Base-by-base conservation (phyloP, 2,797 vertebrate genomes). In the Scleropages formosus region DNA sequence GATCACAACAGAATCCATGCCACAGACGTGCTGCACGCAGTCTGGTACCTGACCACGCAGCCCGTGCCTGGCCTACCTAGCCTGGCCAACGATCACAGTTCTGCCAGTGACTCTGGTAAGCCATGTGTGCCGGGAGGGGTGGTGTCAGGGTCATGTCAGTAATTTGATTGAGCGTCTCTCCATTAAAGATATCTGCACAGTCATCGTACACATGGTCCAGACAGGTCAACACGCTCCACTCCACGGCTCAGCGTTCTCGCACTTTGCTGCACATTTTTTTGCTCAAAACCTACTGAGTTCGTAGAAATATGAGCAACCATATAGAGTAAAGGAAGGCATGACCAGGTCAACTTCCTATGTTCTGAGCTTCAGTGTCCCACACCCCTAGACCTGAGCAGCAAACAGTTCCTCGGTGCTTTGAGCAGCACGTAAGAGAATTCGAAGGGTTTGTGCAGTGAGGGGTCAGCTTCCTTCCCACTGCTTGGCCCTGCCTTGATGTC, bases 1-100 rank as follows among this genome's bases (percentile, higher is more conserved):
- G 98, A 99, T 94, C 98, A 99, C 87, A 99, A 99, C 90, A 92
- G 97, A 83, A 94, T 96, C 80, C 98, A 99, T 0, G 98, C 98
- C 78, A 98, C 97, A 69, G 98, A 99, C n/a, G 98, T 99, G 56
- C 93, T 99, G 0, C 98, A 99, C 15, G 98, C 98, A 0, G 98
- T 99, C 73, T 99, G 98, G 98, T 99, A 95, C 89, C 95, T 99
- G 68, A 98, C 95, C 56, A 98, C 96, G 0, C 98, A 99, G 81
- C 88, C 96, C 75, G 92, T 99, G 67, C 96, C 98, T 0, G 96
- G 95, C 70, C 94, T 99, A 58, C 92, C 94, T 13, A 94, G 92
- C 71, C 90, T 95, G 78, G 85, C 96, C 13, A 91, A 86, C 16
- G 95, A 96, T 82, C 95, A 96, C 0, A 87, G 94, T 24, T 95